Evolutionary conservation across 1,140 invertebrate species (phyloP), one percentile per base, ranked within the genome.

Genomic region (Zaprionus kolodkinae): DNA sequence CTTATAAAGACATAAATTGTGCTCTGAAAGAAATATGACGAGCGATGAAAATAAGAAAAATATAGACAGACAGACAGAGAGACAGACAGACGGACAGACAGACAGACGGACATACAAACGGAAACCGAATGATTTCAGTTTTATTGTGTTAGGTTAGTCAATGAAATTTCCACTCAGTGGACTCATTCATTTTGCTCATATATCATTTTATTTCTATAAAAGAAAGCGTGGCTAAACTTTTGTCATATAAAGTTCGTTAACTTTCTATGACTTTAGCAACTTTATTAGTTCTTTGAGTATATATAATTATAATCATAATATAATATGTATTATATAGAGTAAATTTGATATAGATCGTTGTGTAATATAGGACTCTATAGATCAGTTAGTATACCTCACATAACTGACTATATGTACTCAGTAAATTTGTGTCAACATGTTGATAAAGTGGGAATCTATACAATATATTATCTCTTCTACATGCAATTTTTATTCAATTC

Each of bases 1-100:
- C 12, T 25, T 30, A 55, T 66, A 38, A 64, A 72, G 45, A 59
- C 36, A 61, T 78, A 73, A 50, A 50, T 50, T 25, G 45, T 17
- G 11, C 15, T 50, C 21, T 25, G 17, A 25, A 17, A 21, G 45
- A 50, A 50, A 50, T 21, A 50, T 50, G 45, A 50, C 21, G 10
- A 50, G 45, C 17, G 17, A 25, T 50, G 45, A 11, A 11, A 17
- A 17, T 10, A 17, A 25, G 17, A 25, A 21, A 10, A 21, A 21
- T 21, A 12, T 50, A 4, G 45, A 48, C 45, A 17, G 45, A 15
- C 45, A 1, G 45, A 50, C 17, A 17, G 11, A 50, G 17, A 50
- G 11, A 25, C 11, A 17, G 17, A 50, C 33, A 11, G 38, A 40
- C 13, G 6, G 38, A 13, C 13, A 6, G 38, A 40, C 12, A 11